Evolutionary conservation across 2,113 vertebrate species (phyloP).

Genomic region (Bothrops jararaca): DNA sequence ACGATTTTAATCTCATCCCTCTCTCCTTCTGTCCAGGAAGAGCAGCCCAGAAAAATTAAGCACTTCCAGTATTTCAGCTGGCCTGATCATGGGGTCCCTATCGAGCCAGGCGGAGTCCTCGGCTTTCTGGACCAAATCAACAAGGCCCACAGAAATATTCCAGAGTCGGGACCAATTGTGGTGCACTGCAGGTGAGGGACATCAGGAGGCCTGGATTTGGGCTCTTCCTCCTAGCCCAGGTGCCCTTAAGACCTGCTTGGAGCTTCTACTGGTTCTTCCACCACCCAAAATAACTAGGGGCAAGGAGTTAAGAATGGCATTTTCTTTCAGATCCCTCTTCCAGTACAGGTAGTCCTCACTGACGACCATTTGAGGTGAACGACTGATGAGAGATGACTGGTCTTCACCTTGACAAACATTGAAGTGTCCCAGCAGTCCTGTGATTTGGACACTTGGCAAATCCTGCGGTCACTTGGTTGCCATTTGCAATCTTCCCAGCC

Average conservation of each 20-base stretch:
- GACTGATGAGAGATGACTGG: too few species aligned
- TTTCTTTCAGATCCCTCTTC: background rate
- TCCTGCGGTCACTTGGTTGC: too few species aligned
- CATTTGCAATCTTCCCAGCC: too few species aligned
- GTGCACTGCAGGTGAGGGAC: constrained; percentile 80
- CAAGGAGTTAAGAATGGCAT: background rate
- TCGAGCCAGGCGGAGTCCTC: constrained; percentile 80
- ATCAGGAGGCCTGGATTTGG: rapidly evolving
- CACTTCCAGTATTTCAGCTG: constrained; percentile 89
- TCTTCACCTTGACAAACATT: too few species aligned
- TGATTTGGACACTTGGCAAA: too few species aligned
- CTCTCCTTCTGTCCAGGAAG: constrained; percentile 62
- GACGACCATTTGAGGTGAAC: too few species aligned
- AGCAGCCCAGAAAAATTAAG: constrained; percentile 73
- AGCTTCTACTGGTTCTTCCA: background rate
- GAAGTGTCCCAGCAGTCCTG: too few species aligned
- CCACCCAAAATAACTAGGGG: background rate
- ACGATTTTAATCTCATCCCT: background rate
- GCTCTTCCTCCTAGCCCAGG: background rate
- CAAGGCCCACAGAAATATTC: constrained; percentile 73
- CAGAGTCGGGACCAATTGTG: constrained; percentile 76
- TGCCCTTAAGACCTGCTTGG: background rate
- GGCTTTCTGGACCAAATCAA: constrained; percentile 86
- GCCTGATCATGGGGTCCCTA: constrained; percentile 87
- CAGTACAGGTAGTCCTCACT: too few species aligned